A percentile compares a stretch with the other conserved stretches of the same genome.
Conservation (phyloP, 1,140 invertebrate genomes). For the Plectrocnemia conspersa region DNA sequence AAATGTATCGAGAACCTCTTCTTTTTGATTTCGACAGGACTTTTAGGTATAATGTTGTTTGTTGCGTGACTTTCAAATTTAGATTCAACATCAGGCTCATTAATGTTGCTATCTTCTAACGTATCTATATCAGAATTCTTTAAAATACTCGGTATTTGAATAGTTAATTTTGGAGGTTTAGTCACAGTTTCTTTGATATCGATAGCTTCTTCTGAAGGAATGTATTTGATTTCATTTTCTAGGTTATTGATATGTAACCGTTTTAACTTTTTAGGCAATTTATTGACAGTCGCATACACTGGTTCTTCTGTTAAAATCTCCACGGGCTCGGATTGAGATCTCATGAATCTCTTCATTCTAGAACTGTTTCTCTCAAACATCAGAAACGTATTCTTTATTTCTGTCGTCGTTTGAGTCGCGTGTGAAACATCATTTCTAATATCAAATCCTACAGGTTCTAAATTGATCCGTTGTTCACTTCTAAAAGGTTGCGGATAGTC, state of each 20-base stretch:
- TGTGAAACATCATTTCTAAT: constrained; percentile 21
- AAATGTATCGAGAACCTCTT: constrained; percentile 50
- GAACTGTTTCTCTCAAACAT: constrained; percentile 49
- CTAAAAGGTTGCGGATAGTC: constrained; percentile 45
- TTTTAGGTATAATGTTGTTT: constrained; percentile 35
- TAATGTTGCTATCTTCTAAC: neutral
- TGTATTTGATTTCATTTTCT: constrained; percentile 50
- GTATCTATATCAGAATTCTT: constrained; percentile 6
- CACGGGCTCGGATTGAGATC: constrained; percentile 50
- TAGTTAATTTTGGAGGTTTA: neutral
- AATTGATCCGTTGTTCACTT: neutral
- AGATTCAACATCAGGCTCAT: too few relatives aligned
- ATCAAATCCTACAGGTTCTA: constrained; percentile 6
- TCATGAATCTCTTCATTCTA: constrained; percentile 41
- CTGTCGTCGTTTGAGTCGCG: constrained; percentile 43
- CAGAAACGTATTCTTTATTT: constrained; percentile 50
- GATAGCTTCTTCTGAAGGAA: constrained; percentile 32
- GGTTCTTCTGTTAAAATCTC: constrained; percentile 46
- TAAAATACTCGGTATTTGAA: neutral
- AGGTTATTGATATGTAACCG: constrained; percentile 49
- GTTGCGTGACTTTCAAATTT: constrained; percentile 6
- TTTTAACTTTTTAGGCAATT: constrained; percentile 47
- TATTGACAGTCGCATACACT: constrained; percentile 51
- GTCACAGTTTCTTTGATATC: constrained; percentile 7
- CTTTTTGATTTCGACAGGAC: constrained; percentile 49